Percentiles rank a stretch among this genome's conserved stretches.
Evolutionary conservation across 2,113 vertebrate genomes (phyloP).

Genomic region (Cebus imitator): DNA sequence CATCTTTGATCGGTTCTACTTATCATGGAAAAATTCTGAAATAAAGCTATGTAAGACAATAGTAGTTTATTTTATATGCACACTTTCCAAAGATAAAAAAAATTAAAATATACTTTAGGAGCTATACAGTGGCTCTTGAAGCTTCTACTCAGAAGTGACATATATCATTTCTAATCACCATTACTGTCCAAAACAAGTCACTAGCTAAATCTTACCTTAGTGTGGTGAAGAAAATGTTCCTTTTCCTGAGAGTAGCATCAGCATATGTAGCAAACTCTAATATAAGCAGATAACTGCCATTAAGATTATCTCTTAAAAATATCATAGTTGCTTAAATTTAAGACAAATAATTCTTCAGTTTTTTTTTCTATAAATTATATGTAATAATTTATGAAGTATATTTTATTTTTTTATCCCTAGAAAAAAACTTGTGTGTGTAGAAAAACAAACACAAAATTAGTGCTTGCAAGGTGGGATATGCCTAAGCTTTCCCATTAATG

Average conservation of each 20-base stretch:
- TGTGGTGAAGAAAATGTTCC: neutral
- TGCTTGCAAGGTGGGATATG: neutral
- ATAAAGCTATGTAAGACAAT: no score
- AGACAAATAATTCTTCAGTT: neutral
- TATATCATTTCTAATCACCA: neutral
- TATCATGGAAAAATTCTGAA: no score
- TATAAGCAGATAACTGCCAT: neutral
- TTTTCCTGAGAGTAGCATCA: neutral
- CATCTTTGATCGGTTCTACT: no score
- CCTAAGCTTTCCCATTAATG: neutral
- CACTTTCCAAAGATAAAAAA: no score
- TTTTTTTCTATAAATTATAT: neutral
- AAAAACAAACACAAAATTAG: neutral
- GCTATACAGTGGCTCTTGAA: neutral
- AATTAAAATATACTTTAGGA: no score
- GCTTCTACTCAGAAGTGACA: neutral
- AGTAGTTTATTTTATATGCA: no score
- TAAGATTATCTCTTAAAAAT: neutral
- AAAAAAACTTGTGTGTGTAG: neutral
- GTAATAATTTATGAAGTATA: neutral
- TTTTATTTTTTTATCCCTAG: neutral
- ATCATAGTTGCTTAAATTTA: neutral
- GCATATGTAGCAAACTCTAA: neutral
- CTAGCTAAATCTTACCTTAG: no score
- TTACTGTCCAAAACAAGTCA: neutral